Conservation (phyloP, 2,113 vertebrate species). For the Apeltes quadracus region DNA sequence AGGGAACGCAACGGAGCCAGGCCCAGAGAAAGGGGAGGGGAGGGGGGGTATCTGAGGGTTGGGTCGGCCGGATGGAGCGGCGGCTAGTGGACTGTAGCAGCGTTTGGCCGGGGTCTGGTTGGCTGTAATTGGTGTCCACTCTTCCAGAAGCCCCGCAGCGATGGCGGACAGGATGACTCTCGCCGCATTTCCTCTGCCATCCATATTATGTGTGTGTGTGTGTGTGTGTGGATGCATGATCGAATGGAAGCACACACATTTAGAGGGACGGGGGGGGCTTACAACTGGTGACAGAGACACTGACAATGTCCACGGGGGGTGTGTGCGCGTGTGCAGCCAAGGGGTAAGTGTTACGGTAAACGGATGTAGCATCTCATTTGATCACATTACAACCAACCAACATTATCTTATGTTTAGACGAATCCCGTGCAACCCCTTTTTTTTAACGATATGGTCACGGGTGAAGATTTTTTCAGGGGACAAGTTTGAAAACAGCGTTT, state of each 20-base stretch:
- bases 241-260: slow-evolving; percentile 36
- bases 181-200: slow-evolving; percentile 61
- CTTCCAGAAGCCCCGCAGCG: slow-evolving; percentile 68
- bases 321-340: slow-evolving; percentile 57
- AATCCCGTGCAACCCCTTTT: slow-evolving; percentile 2
- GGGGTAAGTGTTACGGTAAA: slow-evolving; percentile 49
- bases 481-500: neutral
- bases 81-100: slow-evolving; percentile 63
- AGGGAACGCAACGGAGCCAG: slow-evolving; percentile 56
- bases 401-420: slow-evolving; percentile 32
- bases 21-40: slow-evolving; percentile 48
- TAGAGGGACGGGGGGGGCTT: slow-evolving; percentile 49
- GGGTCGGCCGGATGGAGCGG: slow-evolving; percentile 55
- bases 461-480: neutral
- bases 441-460: neutral
- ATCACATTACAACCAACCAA: slow-evolving; percentile 44
- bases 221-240: slow-evolving; percentile 7
- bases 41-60: too few species aligned
- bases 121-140: slow-evolving; percentile 71
- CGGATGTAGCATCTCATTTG: slow-evolving; percentile 58
- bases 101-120: slow-evolving; percentile 67
- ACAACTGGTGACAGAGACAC: slow-evolving; percentile 65
- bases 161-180: slow-evolving; percentile 65
- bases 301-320: slow-evolving; percentile 56
- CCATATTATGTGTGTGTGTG: slow-evolving; percentile 36